These are phyloP conservation scores for Ammodytes marinus DNA, from an alignment of 2,113 vertebrate genomes.

Conservation along the genomic window DNA sequence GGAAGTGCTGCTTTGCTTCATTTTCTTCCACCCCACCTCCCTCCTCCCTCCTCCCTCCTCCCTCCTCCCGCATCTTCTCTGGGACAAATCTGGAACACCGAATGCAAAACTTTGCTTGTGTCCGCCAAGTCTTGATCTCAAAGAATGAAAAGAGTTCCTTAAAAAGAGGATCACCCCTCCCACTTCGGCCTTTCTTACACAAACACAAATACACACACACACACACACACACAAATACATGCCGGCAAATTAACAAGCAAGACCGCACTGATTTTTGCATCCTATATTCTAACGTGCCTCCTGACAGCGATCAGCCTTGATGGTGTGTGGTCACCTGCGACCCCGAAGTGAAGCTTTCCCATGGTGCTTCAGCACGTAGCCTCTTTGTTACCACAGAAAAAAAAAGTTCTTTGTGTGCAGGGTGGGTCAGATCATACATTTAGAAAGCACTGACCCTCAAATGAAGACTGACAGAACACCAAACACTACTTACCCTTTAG, in stretches of 20 bases:
- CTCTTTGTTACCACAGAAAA: constrained; percentile 63
- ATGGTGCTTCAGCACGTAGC: constrained; percentile 74
- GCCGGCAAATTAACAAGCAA: constrained; percentile 34
- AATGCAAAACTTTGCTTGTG: constrained; percentile 44
- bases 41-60: background rate
- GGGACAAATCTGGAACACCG: constrained; percentile 74
- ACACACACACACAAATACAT: constrained; percentile 2
- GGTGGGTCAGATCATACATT: constrained; percentile 44
- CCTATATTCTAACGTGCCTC: constrained; percentile 37
- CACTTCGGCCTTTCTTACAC: constrained; percentile 35
- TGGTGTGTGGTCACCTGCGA: constrained; percentile 65
- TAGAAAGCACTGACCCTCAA: constrained; percentile 4
- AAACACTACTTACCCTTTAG: background rate
- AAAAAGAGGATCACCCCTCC: constrained; percentile 61
- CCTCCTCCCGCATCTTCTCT: constrained; percentile 64
- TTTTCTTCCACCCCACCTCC: background rate
- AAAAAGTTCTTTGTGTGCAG: constrained; percentile 60
- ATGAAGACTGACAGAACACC: constrained; percentile 3
- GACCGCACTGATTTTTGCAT: constrained; percentile 42
- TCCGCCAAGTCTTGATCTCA: constrained; percentile 74
- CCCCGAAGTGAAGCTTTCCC: constrained; percentile 61
- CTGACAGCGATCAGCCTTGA: constrained; percentile 21
- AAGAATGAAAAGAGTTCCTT: constrained; percentile 77
- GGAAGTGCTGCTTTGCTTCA: constrained; percentile 86
- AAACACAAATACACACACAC: constrained; percentile 17